These are phyloP conservation scores for Scopus umbretta DNA, from an alignment of 2,113 vertebrate species.

Conservation along the genomic window DNA sequence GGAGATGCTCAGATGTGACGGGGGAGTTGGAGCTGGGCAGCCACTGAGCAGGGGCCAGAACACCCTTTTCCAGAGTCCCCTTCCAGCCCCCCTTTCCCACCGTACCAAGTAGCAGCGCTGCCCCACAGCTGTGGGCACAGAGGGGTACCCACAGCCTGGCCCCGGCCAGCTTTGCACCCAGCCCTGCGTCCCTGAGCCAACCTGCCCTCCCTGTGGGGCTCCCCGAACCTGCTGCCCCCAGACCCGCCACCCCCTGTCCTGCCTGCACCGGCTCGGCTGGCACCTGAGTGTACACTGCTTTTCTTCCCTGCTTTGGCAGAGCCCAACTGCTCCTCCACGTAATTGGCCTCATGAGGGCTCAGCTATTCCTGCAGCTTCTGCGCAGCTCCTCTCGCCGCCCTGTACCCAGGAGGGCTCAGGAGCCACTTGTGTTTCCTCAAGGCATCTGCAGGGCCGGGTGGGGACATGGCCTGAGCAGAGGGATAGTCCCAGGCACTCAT, in stretches of 20 bases:
- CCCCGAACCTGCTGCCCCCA: accelerated
- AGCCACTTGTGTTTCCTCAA: neutral
- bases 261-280: accelerated
- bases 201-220: neutral
- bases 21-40: neutral
- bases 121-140: neutral
- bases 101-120: neutral
- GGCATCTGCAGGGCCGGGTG: neutral
- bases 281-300: neutral
- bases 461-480: neutral
- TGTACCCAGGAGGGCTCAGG: neutral
- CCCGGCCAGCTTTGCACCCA: accelerated
- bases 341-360: constrained; percentile 66
- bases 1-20: neutral
- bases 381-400: neutral
- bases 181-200: neutral
- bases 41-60: neutral
- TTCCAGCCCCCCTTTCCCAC: neutral
- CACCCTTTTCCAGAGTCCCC: neutral
- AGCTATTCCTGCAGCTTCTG: neutral
- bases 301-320: neutral
- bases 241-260: accelerated
- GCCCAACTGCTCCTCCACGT: constrained; percentile 7
- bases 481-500: neutral
- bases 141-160: neutral